A percentile compares a stretch with the other conserved stretches of the same genome.
phyloP scores from a whole-genome alignment of 2,888 invertebrate species.

The Camponotus fellah region DNA sequence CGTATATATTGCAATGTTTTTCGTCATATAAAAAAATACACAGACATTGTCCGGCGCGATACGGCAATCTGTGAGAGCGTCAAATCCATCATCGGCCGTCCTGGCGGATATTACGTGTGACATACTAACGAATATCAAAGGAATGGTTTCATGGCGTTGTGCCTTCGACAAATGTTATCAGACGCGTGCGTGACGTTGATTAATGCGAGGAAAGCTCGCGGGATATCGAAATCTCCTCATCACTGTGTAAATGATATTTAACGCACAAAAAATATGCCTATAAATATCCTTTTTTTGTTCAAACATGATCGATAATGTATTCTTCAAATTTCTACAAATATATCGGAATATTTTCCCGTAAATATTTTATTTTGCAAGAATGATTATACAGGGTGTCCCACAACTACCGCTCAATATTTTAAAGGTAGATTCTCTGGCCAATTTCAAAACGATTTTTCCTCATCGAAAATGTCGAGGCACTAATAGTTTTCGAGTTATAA shows the following conservation, averaged over 20 bases:
- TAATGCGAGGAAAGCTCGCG: constrained; percentile 25
- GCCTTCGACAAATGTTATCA: constrained; percentile 49
- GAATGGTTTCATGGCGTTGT: constrained; percentile 29
- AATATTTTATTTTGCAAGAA: neutral
- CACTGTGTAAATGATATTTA: neutral
- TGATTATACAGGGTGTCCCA: no score
- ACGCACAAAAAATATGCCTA: neutral
- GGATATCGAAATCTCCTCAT: neutral
- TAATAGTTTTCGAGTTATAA: no score
- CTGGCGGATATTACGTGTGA: constrained; percentile 44
- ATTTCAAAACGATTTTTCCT: no score
- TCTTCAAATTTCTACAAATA: neutral
- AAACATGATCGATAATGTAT: neutral
- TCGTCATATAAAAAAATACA: constrained; percentile 49
- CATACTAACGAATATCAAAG: constrained; percentile 53
- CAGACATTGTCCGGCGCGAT: constrained; percentile 23
- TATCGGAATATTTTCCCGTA: neutral
- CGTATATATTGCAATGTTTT: constrained; percentile 60
- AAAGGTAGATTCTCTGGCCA: no score
- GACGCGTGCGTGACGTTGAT: constrained; percentile 47
- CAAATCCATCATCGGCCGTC: constrained; percentile 53
- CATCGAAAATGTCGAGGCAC: no score
- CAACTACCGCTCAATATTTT: no score
- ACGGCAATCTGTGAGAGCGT: constrained; percentile 52
- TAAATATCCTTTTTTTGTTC: neutral